Base-by-base conservation (phyloP, 1,140 invertebrate species). In the Thaumetopoea pityocampa region DNA sequence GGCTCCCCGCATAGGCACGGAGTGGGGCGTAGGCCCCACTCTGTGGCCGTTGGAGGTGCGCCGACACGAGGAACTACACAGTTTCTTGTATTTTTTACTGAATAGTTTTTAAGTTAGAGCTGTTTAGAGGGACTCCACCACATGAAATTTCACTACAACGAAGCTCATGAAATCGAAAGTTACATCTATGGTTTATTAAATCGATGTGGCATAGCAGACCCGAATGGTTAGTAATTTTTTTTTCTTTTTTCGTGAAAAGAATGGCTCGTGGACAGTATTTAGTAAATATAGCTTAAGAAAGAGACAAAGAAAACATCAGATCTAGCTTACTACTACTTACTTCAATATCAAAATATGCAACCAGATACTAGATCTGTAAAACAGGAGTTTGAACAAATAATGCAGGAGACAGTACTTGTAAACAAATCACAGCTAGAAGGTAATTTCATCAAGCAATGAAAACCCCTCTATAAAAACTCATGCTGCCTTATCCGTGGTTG, bases 201-300 rank as follows among this genome's bases (percentile, higher is more conserved):
- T 4, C 19, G n/a, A 10, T 34, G 8, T 11, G 9, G 15, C 10
- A 11, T 8, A n/a, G n/a, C n/a, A 19, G 14, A 22, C 10, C 15
- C 20, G 11, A 34, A 34, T 18, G 7, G 6, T 4, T 4, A 19
- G 6, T 19, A 19, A 4, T 19, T 19, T 19, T 19, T 4, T 19
- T 11, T 34, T 11, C 17, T 12, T 11, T 6, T 22, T 20, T 20
- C 16, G 17, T 9, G n/a, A 22, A 11, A 34, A 22, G 4, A 10
- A 34, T 34, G 32, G 4, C 19, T 19, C 18, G 18, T 6, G 32
- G 17, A 7, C 32, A 9, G 10, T 34, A 20, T 34, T 19, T 34
- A 34, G 30, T 34, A 4, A 34, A 34, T 34, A 20, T 34, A 8
- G 17, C 20, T 10, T 7, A 34, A 34, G 17, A 20, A 34, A 2